Base-by-base conservation (phyloP, 2,113 vertebrate species). In the Halcyon malimbica region DNA sequence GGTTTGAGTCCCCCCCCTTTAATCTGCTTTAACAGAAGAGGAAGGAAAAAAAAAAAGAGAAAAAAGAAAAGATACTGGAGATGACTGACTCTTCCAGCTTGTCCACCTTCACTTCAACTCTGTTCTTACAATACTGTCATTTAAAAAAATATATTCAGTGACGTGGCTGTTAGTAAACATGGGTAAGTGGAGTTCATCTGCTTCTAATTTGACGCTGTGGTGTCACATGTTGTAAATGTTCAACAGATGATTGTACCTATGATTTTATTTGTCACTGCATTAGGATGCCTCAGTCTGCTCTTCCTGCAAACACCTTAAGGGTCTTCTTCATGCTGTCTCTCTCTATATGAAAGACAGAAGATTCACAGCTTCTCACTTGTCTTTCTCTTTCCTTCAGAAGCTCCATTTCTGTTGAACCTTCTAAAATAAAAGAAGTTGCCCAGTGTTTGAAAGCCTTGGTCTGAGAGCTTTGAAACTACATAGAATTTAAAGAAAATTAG, bases 151-250 rank as follows among this genome's bases (percentile, higher is more conserved):
- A 9, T 6, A 5, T 7, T 31, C 67, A 29, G 10, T 62, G 35
- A 13, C 14, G 26, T 48, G 65, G 51, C 35, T 76, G 67, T 13
- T 42, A 48, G 71, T 44, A 53, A 65, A 48, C 35, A 1, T 5
- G 37, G 64, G 9, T 9, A 9, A 56, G 7, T 26, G 68, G 28
- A 74, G 64, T 14, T 74, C 23, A 18, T 23, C 68, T 56, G 53
- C 35, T 73, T 31, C 83, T 51, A 5, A 28, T 33, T 46, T 16
- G 70, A 1, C 31, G 2, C 67, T 21, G 0, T 1, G 3, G 9
- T 28, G 71, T 29, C 64, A 41, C 44, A 7, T 8, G 3, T 1
- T 37, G 9, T 51, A 5, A 26, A 26, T 42, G 50, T 5, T 20
- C 48, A 37, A 14, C n/a, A 24, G 60, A 16, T 31, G 57, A 31